Base-by-base conservation (phyloP, 2,113 vertebrate species). In the human region DNA sequence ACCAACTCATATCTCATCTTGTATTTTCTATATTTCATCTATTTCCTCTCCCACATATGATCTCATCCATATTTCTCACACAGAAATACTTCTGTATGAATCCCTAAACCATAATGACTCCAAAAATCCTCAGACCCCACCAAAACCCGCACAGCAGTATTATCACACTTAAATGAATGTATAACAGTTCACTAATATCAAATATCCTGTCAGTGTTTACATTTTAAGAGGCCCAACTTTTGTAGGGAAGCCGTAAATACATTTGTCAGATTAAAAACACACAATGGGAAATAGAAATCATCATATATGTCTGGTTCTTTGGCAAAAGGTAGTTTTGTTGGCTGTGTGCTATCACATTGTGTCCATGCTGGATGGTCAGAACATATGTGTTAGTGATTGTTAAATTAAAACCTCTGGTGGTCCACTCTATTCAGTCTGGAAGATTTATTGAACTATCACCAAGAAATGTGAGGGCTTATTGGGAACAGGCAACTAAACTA, bases 211-310 rank as follows among this genome's bases (percentile, higher is more conserved):
- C 32, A 79, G 48, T 70, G 20, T 80, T 93, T 38, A 81, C 40
- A 52, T 82, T 90, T 95, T 86, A 89, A 84, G 82, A 95, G 43
- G 68, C 13, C 57, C 55, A 40, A 48, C 2, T 75, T 95, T 91
- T 95, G 40, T 85, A 93, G 66, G 64, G 93, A 94, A 91, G n/a
- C 38, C 86, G 20, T 85, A 40, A 78, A 92, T 92, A 80, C 87
- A 43, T 43, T 87, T 93, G 55, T 94, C 35, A 86, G 20, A 38
- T 68, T 92, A 76, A 92, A 94, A 95, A 75, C 10, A 90, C 27
- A 23, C 64, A 70, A 2, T 72, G 52, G 61, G 43, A 72, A 93
- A 79, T 91, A 83, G 87, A 93, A 95, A 27, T 76, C 48, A 73
- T 82, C 27, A 35, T 55, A 6, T 83, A 5, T 72, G 2, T 89